Evolutionary conservation across 2,113 vertebrate genomes (phyloP).

Genomic region (Sitta europaea): DNA sequence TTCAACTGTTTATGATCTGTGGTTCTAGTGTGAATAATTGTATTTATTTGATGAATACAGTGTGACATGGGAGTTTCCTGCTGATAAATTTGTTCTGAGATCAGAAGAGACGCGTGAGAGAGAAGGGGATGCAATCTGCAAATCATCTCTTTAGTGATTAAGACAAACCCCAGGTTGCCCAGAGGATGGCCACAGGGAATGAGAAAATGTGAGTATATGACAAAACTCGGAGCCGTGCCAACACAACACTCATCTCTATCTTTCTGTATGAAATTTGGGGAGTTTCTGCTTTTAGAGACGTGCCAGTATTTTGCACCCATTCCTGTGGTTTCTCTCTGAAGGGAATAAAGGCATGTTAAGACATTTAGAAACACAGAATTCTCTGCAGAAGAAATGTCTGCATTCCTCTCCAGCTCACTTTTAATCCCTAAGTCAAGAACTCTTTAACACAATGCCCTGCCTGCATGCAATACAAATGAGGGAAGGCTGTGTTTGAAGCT

Average conservation of each 20-base stretch:
- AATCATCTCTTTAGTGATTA: background rate
- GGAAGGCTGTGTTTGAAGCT: background rate
- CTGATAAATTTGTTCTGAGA: background rate
- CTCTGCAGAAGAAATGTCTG: background rate
- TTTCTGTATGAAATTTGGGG: background rate
- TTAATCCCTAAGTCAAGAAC: background rate
- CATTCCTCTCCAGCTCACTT: background rate
- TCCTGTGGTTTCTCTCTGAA: background rate
- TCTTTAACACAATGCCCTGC: background rate
- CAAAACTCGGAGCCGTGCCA: background rate
- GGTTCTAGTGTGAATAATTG: background rate
- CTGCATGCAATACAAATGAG: background rate
- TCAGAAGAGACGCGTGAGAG: background rate
- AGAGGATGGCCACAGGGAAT: background rate
- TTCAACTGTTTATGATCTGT: background rate
- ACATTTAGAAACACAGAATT: background rate
- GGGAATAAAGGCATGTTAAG: background rate
- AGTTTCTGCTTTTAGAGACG: background rate
- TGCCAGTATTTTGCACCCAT: background rate
- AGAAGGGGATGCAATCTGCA: background rate
- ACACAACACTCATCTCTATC: background rate
- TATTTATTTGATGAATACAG: background rate
- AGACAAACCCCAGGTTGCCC: background rate
- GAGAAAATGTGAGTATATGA: background rate
- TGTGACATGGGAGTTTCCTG: background rate